phyloP scores from a whole-genome alignment of 2,113 vertebrate species.

The Osmerus eperlanus region DNA sequence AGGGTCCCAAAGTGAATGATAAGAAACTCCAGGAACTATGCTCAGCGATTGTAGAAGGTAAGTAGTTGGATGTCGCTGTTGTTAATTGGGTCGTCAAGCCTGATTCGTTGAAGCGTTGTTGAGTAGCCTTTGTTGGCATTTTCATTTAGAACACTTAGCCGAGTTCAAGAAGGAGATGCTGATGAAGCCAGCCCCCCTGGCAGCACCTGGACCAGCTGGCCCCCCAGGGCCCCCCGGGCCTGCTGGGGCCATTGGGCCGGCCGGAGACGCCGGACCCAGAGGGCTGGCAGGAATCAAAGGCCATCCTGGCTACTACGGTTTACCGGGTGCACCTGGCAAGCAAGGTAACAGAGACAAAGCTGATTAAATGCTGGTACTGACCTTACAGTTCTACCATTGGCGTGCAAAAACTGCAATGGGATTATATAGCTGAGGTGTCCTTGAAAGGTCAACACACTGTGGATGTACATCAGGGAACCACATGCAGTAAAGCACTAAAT shows the following conservation, averaged over 20 bases:
- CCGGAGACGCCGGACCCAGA: conserved; percentile 58
- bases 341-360: conserved; percentile 60
- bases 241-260: conserved; percentile 59
- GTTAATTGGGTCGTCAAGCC: neutral
- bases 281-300: conserved; percentile 68
- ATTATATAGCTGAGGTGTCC: neutral
- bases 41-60: conserved; percentile 73
- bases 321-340: conserved; percentile 69
- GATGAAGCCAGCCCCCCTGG: conserved; percentile 67
- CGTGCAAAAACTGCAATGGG: neutral
- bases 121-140: neutral
- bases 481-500: neutral
- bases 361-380: neutral
- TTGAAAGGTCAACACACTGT: neutral
- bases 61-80: neutral
- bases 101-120: neutral
- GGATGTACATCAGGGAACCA: neutral
- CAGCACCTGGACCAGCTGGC: conserved; percentile 66
- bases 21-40: conserved; percentile 75
- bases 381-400: too few species aligned
- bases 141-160: conserved; percentile 67
- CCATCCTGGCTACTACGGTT: conserved; percentile 70
- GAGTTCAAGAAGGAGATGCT: conserved; percentile 71
- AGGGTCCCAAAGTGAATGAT: conserved; percentile 73
- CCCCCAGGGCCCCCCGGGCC: conserved; percentile 63